Evolutionary conservation across 2,113 vertebrate species (phyloP), one percentile per base, ranked within the genome.

Genomic region (Electrona antarctica): DNA sequence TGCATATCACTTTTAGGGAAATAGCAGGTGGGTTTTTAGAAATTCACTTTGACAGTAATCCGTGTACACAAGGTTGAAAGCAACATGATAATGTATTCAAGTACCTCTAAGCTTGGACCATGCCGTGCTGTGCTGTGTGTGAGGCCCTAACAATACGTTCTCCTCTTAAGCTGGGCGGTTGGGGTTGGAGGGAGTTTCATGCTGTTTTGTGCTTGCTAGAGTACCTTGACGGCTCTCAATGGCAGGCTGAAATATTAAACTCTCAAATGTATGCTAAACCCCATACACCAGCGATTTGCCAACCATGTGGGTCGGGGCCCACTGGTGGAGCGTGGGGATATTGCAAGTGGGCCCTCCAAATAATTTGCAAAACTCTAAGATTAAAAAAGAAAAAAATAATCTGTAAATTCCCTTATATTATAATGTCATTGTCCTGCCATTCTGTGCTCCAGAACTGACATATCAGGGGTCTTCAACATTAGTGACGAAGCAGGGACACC

Each of bases 21-120:
- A 47, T 12, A 58, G 66, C 45, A 68, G 66, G 66, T 68, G 66
- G 2, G 47, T 14, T 59, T 41, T 50, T 50, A 56, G 74, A 45
- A 60, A 69, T 67, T 50, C 67, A 55, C n/a, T 21, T 41, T 67
- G 73, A 76, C 63, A 67, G 57, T 41, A 47, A 60, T 64, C 55
- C 11, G 13, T 50, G 59, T 41, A 33, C 55, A 71, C 56, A 69
- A 4, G 48, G 21, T 51, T 63, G 50, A 62, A 54, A 59, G 33
- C 52, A 45, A 41, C 47, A 64, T 54, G 45, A 61, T 45, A 60
- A 60, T 68, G 67, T 49, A 8, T 67, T 58, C 46, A 29, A 64
- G 56, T 4, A 3, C 54, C 15, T 10, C 9, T 7, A 29, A 7
- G 51, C 10, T 41, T 29, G 10, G 59, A 47, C 33, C 29, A 41